phyloP scores from a whole-genome alignment of 2,113 vertebrate species.

The Lepisosteus osseus region DNA sequence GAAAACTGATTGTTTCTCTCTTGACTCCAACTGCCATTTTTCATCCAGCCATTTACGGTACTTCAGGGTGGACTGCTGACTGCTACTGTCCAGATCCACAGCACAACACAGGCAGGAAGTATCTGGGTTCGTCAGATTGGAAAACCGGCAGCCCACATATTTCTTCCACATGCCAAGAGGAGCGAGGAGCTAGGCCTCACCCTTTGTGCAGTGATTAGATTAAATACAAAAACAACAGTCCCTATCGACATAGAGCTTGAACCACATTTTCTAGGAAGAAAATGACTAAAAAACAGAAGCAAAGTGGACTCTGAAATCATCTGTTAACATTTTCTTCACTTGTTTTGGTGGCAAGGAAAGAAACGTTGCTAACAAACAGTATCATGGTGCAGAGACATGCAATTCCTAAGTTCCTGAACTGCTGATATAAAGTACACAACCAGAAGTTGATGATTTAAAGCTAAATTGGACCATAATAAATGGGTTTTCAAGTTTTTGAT shows the following conservation, averaged over 20 bases:
- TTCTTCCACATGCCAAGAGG: not conserved
- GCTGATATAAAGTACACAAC: too few relatives aligned
- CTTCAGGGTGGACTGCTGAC: not conserved
- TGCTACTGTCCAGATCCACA: conserved; percentile 17
- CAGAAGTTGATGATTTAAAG: too few relatives aligned
- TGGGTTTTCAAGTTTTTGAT: too few relatives aligned
- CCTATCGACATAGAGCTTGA: not conserved
- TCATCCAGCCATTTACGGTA: not conserved
- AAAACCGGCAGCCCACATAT: conserved; percentile 3
- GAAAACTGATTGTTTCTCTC: conserved; percentile 14
- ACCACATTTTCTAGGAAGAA: not conserved
- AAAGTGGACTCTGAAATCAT: not conserved
- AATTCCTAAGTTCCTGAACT: too few relatives aligned
- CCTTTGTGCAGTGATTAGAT: conserved; percentile 13
- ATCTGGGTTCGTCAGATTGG: conserved; percentile 22
- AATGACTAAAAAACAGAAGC: not conserved
- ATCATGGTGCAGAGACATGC: too few relatives aligned
- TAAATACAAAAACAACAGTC: conserved; percentile 16
- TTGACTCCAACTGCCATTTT: not conserved
- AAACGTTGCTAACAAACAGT: not conserved
- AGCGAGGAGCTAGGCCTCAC: not conserved
- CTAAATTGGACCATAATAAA: too few relatives aligned
- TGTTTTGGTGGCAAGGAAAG: not conserved
- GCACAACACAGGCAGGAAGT: conserved; percentile 12
- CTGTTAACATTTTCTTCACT: conserved; percentile 2